Base-by-base conservation (phyloP, 2,888 invertebrate species). In the Amiota minor region DNA sequence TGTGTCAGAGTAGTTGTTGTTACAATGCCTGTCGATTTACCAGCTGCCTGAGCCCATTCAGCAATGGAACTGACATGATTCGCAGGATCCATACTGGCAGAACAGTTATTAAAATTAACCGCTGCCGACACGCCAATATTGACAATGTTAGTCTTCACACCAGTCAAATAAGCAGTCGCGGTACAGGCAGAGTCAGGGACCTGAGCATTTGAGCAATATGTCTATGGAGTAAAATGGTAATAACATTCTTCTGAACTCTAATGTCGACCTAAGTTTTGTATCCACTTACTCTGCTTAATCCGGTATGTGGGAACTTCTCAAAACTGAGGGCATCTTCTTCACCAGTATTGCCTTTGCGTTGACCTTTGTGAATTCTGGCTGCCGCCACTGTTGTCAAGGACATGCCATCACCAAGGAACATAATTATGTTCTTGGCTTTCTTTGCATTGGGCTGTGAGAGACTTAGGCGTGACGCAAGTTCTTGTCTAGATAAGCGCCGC, bases 1-100 rank as follows among this genome's bases (percentile, higher is more conserved):
- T 96, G 95, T 0, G 96, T 96, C 0, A 96, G 92, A 10, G 94
- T 90, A 0, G 95, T 94, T 0, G 95, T 95, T 0, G 96, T 96
- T 1, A 96, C 95, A 9, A 94, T 79, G 0, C 94, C 94, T 80
- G 91, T 77, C 0, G 90, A 89, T 84, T 93, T 94, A 0, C 92
- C 92, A 11, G 91, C 91, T 1, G 76, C 75, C 83, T 95, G 91
- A 0, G 95, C 94, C 93, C 93, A 93, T 46, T 92, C 90, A 0
- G 93, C 92, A 16, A 95, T 92, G 0, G 94, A 94, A 0, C 91
- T 85, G 0, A 94, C 92, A 80, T 92, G 92, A 85, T 93, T 93
- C 1, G 88, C 88, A 20, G 89, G 82, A 71, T 93, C 89, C 47
- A 91, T 91, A 84, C 93, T 92, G 0, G 92, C 91, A 16, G 89